Evolutionary conservation across 2,888 invertebrate species (phyloP).

Genomic region (Eugnorisma glareosa): DNA sequence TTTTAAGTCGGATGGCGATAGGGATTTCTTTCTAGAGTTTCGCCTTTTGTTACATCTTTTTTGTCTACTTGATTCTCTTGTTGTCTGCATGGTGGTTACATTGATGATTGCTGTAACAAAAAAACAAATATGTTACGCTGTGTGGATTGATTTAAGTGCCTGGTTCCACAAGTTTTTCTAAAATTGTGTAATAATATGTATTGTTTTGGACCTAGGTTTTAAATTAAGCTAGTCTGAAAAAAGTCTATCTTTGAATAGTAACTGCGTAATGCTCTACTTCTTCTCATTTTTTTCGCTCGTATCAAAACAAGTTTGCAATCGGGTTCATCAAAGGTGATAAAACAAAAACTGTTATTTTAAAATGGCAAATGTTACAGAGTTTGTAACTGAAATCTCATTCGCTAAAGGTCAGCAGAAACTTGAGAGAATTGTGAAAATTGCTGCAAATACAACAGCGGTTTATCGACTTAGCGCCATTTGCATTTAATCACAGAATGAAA

Average conservation of each 20-base stretch:
- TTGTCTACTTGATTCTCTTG: slow-evolving; percentile 87
- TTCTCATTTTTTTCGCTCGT: slow-evolving; percentile 14
- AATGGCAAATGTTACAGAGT: slow-evolving; percentile 1
- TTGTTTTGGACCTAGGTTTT: neutral
- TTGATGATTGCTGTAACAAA: slow-evolving; percentile 82
- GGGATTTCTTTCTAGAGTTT: slow-evolving; percentile 88
- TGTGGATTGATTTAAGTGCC: slow-evolving; percentile 17
- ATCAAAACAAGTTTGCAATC: slow-evolving; percentile 41
- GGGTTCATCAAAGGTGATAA: slow-evolving; percentile 29
- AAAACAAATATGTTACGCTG: slow-evolving; percentile 41
- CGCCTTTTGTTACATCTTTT: slow-evolving; percentile 87
- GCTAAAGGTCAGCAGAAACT: slow-evolving; percentile 32
- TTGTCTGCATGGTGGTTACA: slow-evolving; percentile 86
- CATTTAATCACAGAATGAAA: slow-evolving; percentile 35
- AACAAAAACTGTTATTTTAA: slow-evolving; percentile 24
- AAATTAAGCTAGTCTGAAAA: slow-evolving; percentile 5
- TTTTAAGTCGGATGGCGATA: slow-evolving; percentile 88
- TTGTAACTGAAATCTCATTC: slow-evolving; percentile 31
- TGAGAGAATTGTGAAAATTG: slow-evolving; percentile 40
- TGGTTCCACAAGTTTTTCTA: neutral
- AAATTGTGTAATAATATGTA: neutral
- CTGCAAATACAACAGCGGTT: slow-evolving; percentile 40
- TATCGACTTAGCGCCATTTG: slow-evolving; percentile 31
- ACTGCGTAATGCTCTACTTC: slow-evolving; percentile 31
- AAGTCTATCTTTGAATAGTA: neutral